A percentile compares a stretch with the other conserved stretches of the same genome.
Evolutionary conservation across 2,888 invertebrate species (phyloP).

Genomic region (Perdita meconis): DNA sequence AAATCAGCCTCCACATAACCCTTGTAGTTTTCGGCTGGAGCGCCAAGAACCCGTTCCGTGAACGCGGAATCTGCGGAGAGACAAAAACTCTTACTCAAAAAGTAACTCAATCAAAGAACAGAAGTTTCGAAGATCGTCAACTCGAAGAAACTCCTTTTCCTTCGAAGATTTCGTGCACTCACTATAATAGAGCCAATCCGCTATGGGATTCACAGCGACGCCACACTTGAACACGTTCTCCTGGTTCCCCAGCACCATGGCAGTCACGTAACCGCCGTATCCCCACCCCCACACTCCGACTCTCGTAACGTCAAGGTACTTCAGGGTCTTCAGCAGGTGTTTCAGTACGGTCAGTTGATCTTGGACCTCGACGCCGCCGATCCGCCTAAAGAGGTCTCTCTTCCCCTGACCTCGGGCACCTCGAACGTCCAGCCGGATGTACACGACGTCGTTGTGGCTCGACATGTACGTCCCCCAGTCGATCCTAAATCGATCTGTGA

Average conservation of each 20-base stretch:
- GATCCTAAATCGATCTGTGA: slow-evolving; percentile 93
- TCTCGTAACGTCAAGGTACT: slow-evolving; percentile 93
- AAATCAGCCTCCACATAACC: slow-evolving; percentile 97
- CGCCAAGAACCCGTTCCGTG: slow-evolving; percentile 96
- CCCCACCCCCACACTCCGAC: slow-evolving; percentile 99
- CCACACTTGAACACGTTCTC: slow-evolving; percentile 95
- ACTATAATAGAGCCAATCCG: slow-evolving; percentile 98
- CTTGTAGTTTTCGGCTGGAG: slow-evolving; percentile 94
- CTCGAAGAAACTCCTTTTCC: not conserved
- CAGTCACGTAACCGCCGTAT: slow-evolving; percentile 97
- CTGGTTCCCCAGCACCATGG: slow-evolving; percentile 94
- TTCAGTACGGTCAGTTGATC: slow-evolving; percentile 95
- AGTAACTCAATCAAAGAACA: no score
- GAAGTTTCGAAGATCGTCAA: not conserved
- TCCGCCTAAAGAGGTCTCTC: slow-evolving; percentile 91
- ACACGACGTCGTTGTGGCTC: slow-evolving; percentile 95
- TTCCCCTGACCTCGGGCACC: slow-evolving; percentile 93
- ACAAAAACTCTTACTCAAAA: slow-evolving; percentile 2
- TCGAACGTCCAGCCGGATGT: slow-evolving; percentile 95
- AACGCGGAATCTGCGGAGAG: slow-evolving; percentile 94
- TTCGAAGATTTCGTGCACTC: slow-evolving; percentile 81
- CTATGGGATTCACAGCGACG: slow-evolving; percentile 96
- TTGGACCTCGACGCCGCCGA: slow-evolving; percentile 96
- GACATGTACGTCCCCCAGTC: slow-evolving; percentile 98
- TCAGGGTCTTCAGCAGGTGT: slow-evolving; percentile 92